These are phyloP conservation scores for Labia minor DNA, from an alignment of 2,888 invertebrate species.

Conservation along the genomic window DNA sequence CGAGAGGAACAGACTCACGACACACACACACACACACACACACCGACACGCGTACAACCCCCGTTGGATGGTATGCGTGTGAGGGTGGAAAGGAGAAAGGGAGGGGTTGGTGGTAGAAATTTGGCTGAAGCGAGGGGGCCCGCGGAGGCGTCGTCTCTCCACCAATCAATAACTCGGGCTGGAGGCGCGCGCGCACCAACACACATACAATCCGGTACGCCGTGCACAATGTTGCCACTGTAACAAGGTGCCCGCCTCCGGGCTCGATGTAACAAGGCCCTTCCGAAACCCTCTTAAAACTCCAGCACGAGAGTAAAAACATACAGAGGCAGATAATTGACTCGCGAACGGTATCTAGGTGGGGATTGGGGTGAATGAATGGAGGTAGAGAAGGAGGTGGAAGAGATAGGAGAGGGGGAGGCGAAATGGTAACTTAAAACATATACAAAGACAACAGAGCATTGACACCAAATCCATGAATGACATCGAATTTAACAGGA, in stretches of 20 bases:
- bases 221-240: constrained; percentile 2
- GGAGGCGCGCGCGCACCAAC: background rate
- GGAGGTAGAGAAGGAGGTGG: too few species aligned
- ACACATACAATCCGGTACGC: background rate
- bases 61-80: too few species aligned
- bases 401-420: too few species aligned
- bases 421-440: too few species aligned
- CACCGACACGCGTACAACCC: too few species aligned
- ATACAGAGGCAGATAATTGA: background rate
- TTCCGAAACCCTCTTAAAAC: background rate
- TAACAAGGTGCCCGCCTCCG: constrained; percentile 4
- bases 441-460: too few species aligned
- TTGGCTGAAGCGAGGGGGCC: background rate
- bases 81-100: too few species aligned
- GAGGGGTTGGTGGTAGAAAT: background rate
- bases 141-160: background rate
- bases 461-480: too few species aligned
- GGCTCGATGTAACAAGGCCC: background rate
- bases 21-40: constrained; percentile 2
- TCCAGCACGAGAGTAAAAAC: background rate
- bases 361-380: background rate
- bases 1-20: background rate
- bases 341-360: background rate
- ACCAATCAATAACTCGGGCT: constrained; percentile 13
- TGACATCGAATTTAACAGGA: too few species aligned